Evolutionary conservation across 2,113 vertebrate species (phyloP).

Genomic region (Larimichthys polyactis): DNA sequence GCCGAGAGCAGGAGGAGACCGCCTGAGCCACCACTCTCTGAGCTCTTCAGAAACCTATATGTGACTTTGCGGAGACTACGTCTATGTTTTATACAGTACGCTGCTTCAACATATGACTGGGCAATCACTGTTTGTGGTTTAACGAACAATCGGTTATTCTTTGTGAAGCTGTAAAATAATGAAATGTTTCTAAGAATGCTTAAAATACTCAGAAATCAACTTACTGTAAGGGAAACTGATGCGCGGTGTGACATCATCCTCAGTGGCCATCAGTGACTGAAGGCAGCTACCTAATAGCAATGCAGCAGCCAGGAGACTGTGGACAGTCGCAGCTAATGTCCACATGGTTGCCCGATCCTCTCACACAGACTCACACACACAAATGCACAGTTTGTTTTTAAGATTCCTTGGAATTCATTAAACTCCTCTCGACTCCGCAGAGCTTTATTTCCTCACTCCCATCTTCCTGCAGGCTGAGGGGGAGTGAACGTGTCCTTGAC

Average conservation of each 20-base stretch:
- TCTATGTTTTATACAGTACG: too few species aligned
- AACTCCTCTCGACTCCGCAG: constrained; percentile 47
- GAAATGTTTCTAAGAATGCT: background rate
- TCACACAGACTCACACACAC: constrained; percentile 39
- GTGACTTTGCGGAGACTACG: too few species aligned
- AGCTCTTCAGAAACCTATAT: too few species aligned
- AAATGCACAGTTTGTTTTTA: constrained; percentile 54
- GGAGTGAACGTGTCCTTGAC: constrained; percentile 67
- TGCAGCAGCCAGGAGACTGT: constrained; percentile 59
- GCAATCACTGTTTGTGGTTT: background rate
- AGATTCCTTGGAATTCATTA: constrained; percentile 70
- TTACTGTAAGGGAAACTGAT: constrained; percentile 83
- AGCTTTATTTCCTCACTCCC: constrained; percentile 69
- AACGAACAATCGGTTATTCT: background rate
- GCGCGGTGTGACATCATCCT: constrained; percentile 81
- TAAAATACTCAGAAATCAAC: constrained; percentile 21
- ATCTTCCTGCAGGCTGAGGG: constrained; percentile 58
- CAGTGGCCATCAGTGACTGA: constrained; percentile 56
- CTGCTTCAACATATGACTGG: background rate
- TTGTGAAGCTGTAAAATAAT: background rate
- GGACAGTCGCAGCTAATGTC: constrained; percentile 50
- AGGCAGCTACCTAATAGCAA: constrained; percentile 66
- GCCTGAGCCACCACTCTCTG: too few species aligned
- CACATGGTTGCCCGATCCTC: constrained; percentile 72
- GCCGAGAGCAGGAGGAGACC: too few species aligned